phyloP scores from a whole-genome alignment of 2,888 invertebrate genomes.

The Griposia aprilina region DNA sequence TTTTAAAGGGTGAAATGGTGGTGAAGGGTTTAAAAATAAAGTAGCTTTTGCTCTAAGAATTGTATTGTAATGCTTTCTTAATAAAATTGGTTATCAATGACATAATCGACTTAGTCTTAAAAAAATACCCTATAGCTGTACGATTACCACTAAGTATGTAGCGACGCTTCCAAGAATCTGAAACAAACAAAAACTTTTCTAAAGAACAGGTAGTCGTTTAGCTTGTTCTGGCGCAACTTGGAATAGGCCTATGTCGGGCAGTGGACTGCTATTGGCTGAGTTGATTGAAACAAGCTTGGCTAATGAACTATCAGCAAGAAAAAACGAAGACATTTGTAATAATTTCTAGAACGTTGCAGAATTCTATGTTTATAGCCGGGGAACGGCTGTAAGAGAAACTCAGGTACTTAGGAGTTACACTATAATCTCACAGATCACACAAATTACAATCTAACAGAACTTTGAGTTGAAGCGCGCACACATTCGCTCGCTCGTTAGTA shows the following conservation, averaged over 20 bases:
- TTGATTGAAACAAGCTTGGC: background rate
- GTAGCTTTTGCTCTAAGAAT: background rate
- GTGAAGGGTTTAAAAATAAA: background rate
- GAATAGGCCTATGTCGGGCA: background rate
- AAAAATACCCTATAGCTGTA: conserved; percentile 62
- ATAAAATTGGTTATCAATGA: background rate
- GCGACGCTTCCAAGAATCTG: conserved; percentile 73
- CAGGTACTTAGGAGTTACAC: background rate
- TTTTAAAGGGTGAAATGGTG: background rate
- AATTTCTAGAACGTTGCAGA: background rate
- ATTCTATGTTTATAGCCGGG: background rate
- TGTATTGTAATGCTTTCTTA: conserved; percentile 12
- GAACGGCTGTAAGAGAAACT: background rate
- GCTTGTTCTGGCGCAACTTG: background rate
- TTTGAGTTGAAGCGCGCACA: background rate
- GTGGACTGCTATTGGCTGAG: background rate
- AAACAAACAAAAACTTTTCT: conserved; percentile 34
- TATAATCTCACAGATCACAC: background rate
- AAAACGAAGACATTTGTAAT: background rate
- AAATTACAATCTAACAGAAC: background rate
- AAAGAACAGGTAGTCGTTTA: too few species aligned
- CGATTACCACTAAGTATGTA: conserved; percentile 72
- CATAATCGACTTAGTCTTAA: background rate
- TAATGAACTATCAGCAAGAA: background rate
- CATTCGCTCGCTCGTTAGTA: too few species aligned